Evolutionary conservation across 2,888 invertebrate species (phyloP).

Genomic region (Syrphus vitripennis): DNA sequence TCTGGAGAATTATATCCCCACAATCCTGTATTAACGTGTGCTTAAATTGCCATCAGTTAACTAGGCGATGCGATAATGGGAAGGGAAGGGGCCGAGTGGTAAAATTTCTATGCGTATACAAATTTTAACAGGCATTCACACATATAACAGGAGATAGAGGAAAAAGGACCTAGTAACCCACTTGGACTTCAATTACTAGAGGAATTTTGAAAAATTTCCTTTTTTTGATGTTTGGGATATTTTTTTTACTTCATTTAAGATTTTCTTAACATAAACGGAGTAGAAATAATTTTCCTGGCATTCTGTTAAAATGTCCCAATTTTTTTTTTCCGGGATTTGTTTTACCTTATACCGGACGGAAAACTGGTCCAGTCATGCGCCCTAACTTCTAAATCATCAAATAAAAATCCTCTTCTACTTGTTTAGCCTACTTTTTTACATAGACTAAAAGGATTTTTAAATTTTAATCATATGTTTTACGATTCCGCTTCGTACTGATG

Average conservation of each 20-base stretch:
- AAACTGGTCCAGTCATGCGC: conserved; percentile 37
- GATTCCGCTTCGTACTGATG: neutral
- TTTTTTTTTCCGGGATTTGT: conserved; percentile 13
- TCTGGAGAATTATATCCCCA: conserved; percentile 8
- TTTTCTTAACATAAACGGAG: neutral
- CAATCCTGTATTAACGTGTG: conserved; percentile 32
- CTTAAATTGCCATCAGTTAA: conserved; percentile 31
- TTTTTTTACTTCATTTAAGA: neutral
- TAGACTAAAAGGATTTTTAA: conserved; percentile 22
- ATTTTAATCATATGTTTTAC: conserved; percentile 61
- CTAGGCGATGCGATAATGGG: too few species aligned
- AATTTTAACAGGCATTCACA: neutral
- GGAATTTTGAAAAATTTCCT: neutral
- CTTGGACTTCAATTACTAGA: neutral
- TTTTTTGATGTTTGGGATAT: neutral
- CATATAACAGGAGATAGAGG: neutral
- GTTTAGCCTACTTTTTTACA: conserved; percentile 17
- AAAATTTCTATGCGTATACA: neutral
- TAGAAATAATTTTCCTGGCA: neutral
- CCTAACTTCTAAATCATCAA: neutral
- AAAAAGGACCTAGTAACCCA: neutral
- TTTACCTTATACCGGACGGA: neutral
- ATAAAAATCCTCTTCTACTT: neutral
- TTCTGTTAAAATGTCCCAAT: neutral
- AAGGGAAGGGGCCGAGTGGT: neutral